Base-by-base conservation (phyloP, 2,888 invertebrate genomes). In the Eudemis profundana region DNA sequence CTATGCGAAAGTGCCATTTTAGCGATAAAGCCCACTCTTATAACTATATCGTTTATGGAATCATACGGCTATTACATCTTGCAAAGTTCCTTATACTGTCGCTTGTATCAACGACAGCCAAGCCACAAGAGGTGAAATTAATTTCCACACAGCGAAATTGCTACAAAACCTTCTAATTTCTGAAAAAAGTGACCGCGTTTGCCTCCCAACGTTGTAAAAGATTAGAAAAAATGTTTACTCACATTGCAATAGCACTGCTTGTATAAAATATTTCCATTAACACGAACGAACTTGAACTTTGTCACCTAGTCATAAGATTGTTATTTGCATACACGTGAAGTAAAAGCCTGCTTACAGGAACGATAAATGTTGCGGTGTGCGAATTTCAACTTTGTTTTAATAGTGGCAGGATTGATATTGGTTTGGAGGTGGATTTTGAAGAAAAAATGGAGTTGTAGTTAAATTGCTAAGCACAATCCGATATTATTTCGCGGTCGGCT, bases 401-500 rank as follows among this genome's bases (percentile, higher is more conserved):
- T 33, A 0, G 1, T 8, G 12, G 29, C 21, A 38, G 12, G n/a
- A 17, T n/a, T 12, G n/a, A 4, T 17, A 14, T 21, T n/a, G 4
- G 21, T 27, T 51, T 23, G 59, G 17, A 15, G 0, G 4, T n/a
- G n/a, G 27, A 40, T 27, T 38, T 19, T 49, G 5, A 57, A 33
- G 40, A 56, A 64, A 50, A 63, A 57, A 57, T 12, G n/a, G 33
- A 64, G 57, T 51, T 57, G 40, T 50, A 62, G 62, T 51, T 62
- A 57, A 57, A 66, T 67, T 65, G 66, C 66, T 74, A 76, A 77
- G 68, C 70, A 66, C 64, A 77, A 72, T 73, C 72, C 71, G 66
- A 79, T 79, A 79, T 81, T 74, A 78, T 78, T 76, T 73, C 70
- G 62, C 70, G 68, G 73, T 70, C 51, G 70, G 72, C 74, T 72